Evolutionary conservation across 23 tunicate species (phyloP).

Genomic region (Trididemnum clinides): DNA sequence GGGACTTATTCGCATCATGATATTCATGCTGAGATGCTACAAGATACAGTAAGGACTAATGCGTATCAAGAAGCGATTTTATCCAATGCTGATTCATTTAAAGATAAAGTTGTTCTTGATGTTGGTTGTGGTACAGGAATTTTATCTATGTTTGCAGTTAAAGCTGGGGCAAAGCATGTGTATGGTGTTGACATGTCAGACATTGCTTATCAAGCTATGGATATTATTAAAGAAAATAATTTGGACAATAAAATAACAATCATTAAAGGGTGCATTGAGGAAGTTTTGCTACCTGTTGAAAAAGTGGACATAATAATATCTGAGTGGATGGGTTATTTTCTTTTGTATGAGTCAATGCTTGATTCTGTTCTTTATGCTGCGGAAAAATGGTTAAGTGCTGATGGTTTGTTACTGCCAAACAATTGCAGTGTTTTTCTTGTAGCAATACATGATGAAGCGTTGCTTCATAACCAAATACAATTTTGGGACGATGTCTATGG

Average conservation of each 20-base stretch:
- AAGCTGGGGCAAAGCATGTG: constrained; percentile 94
- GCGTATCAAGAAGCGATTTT: constrained; percentile 85
- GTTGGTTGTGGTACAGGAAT: constrained; percentile 99
- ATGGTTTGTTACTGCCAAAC: constrained; percentile 73
- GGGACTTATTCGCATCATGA: constrained; percentile 91
- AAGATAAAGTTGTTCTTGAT: constrained; percentile 86
- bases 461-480: constrained; percentile 40
- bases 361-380: constrained; percentile 91
- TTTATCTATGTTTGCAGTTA: constrained; percentile 93
- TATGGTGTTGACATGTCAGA: constrained; percentile 98
- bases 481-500: constrained; percentile 98
- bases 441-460: constrained; percentile 61
- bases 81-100: constrained; percentile 57
- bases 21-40: constrained; percentile 98
- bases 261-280: constrained; percentile 78
- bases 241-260: constrained; percentile 83
- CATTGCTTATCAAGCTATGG: constrained; percentile 93
- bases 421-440: constrained; percentile 45
- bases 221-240: constrained; percentile 76
- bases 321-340: constrained; percentile 99
- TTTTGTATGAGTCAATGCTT: constrained; percentile 91
- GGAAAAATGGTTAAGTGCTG: constrained; percentile 62
- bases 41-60: constrained; percentile 78
- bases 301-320: constrained; percentile 92
- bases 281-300: constrained; percentile 57